Evolutionary conservation across 2,797 vertebrate genomes (phyloP).

Genomic region (Chelidonichthys spinosus): DNA sequence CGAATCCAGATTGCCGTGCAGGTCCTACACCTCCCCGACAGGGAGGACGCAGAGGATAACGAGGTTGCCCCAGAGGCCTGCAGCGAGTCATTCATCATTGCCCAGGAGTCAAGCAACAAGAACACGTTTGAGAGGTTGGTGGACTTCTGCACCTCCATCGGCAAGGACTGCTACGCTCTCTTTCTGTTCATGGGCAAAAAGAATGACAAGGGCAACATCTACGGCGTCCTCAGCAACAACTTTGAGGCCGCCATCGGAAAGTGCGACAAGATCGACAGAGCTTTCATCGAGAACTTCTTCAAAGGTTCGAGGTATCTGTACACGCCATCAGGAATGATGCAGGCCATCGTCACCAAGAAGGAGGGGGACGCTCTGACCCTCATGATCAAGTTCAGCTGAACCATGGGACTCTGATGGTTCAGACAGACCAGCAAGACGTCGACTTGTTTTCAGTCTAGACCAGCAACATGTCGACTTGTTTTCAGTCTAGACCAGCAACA

Average conservation of each 20-base stretch:
- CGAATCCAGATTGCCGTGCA: slow-evolving; percentile 81
- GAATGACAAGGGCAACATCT: slow-evolving; percentile 76
- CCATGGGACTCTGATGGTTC: neutral
- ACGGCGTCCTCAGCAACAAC: slow-evolving; percentile 85
- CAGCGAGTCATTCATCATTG: slow-evolving; percentile 72
- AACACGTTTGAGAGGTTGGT: slow-evolving; percentile 77
- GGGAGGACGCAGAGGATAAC: slow-evolving; percentile 28
- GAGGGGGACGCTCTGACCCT: slow-evolving; percentile 74
- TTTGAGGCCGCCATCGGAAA: slow-evolving; percentile 74
- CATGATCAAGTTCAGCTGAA: slow-evolving; percentile 83
- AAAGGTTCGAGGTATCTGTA: slow-evolving; percentile 77
- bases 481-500: no score
- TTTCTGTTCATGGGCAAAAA: slow-evolving; percentile 82
- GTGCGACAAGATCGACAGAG: slow-evolving; percentile 72
- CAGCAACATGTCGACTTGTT: no score
- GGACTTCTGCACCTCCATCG: slow-evolving; percentile 81
- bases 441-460: no score
- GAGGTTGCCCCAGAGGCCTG: slow-evolving; percentile 1
- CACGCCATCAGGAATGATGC: slow-evolving; percentile 80
- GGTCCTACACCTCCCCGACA: slow-evolving; percentile 70
- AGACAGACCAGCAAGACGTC: no score
- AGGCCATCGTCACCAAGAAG: slow-evolving; percentile 69
- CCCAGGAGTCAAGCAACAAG: slow-evolving; percentile 67
- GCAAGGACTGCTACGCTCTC: slow-evolving; percentile 84
- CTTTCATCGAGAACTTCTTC: slow-evolving; percentile 81